Evolutionary conservation across 2,797 vertebrate species (phyloP), one percentile per base, ranked within the genome.

Genomic region (Hydrolagus colliei): DNA sequence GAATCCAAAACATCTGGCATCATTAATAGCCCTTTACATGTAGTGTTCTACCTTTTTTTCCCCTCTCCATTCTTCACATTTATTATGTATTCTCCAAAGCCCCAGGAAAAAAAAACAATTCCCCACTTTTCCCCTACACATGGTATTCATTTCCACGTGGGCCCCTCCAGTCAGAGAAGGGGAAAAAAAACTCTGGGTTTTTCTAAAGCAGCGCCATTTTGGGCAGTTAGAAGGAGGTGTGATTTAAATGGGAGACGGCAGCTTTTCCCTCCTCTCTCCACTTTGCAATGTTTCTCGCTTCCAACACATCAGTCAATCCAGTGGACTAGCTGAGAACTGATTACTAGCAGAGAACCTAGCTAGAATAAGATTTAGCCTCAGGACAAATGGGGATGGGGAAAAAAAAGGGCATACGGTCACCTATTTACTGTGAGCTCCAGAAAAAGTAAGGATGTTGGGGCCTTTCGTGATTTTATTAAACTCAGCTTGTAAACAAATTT

Each of bases 1-100:
- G 75, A 77, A 77, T 77, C 52, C n/a, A 79, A 79, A 63, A 79
- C 77, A 79, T 65, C 61, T 79, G 22, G 59, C 9, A 1, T 22
- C 22, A 63, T 79, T 22, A 52, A 10, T 27, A 27, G n/a, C 5
- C 12, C 63, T 79, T 73, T 72, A 52, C 41, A 1, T 52, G 41
- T 52, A 52, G 41, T 52, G 41, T 52, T 52, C 41, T 52, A 52
- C 41, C 41, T 52, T 52, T 52, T 52, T 52, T 52, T 52, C 6
- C 41, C 41, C 41, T 52, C 41, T 77, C 32, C 20, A 41, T 41
- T 74, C n/a, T 59, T 77, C 11, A 77, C 10, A 5, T n/a, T 59
- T 59, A 77, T n/a, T 61, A 77, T 5, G 3, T 27, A 13, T 79
- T 62, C 52, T 61, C 22, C 20, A 76, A n/a, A 78, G 59, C 61